phyloP scores from a whole-genome alignment of 2,113 vertebrate genomes.

The Labeo rohita region DNA sequence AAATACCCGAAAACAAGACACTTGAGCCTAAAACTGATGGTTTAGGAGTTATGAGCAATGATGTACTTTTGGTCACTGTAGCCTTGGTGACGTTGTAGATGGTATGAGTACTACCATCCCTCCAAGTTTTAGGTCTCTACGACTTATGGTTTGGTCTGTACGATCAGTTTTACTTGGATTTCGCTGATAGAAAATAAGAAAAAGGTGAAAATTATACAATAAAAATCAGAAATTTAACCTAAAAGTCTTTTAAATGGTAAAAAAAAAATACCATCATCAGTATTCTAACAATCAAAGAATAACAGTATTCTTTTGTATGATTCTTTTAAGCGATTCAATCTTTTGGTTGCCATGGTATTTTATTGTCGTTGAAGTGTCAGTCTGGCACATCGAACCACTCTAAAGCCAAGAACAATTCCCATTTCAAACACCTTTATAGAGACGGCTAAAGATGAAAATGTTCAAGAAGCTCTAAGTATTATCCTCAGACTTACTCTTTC shows the following conservation, averaged over 20 bases:
- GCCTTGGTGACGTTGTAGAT: no score
- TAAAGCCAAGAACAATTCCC: neutral
- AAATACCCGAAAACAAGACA: no score
- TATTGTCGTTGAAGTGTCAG: neutral
- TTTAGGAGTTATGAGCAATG: no score
- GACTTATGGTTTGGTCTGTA: no score
- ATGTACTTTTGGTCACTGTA: no score
- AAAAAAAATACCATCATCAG: no score
- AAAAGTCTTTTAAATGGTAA: neutral
- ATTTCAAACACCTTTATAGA: conserved; percentile 21
- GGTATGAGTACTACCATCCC: no score
- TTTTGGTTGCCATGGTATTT: neutral
- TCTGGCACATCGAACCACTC: neutral
- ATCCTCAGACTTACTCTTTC: neutral
- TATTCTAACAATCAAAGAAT: neutral
- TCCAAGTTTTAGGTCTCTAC: no score
- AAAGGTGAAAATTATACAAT: neutral
- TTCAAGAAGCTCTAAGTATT: neutral
- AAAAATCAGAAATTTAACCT: neutral
- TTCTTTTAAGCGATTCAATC: neutral
- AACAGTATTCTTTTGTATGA: neutral
- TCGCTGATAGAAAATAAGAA: no score
- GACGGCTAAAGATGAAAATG: neutral
- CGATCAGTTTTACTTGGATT: no score
- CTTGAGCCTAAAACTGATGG: no score